These are phyloP conservation scores for Aphaenogaster rudis DNA, from an alignment of 1,140 invertebrate species.

Conservation along the genomic window DNA sequence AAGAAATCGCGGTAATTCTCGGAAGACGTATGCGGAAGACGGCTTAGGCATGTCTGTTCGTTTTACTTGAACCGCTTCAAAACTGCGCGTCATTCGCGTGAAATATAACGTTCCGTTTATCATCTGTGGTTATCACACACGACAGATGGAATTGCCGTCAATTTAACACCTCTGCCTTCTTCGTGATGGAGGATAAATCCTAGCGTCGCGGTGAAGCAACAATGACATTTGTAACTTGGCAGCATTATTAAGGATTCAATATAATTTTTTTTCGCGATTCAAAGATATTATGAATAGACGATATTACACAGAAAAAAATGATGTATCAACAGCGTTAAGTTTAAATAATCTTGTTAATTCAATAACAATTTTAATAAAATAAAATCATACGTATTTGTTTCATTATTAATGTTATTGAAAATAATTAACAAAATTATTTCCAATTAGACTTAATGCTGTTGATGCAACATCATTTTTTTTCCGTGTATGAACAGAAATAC, in stretches of 20 bases:
- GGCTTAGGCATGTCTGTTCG: conserved; percentile 3
- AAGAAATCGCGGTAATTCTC: conserved; percentile 14
- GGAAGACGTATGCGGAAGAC: conserved; percentile 15
- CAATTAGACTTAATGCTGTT: no score
- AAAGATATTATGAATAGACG: not conserved
- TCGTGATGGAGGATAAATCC: not conserved
- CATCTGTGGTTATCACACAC: not conserved
- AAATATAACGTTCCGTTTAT: not conserved
- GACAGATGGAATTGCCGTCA: not conserved
- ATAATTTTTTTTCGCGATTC: not conserved
- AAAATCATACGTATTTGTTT: no score
- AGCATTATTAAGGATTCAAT: not conserved
- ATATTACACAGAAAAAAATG: no score
- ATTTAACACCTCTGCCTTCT: conserved; percentile 1
- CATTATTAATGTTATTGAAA: no score
- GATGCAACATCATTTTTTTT: no score
- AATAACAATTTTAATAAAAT: no score
- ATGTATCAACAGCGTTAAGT: no score
- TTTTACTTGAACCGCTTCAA: conserved; percentile 3
- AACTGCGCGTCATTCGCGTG: not conserved
- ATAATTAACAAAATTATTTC: no score
- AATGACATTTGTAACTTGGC: not conserved
- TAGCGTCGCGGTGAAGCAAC: not conserved
- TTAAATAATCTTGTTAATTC: no score
- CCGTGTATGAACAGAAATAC: not conserved